Conservation (phyloP, 2,113 vertebrate genomes). For the Pyrgilauda ruficollis region DNA sequence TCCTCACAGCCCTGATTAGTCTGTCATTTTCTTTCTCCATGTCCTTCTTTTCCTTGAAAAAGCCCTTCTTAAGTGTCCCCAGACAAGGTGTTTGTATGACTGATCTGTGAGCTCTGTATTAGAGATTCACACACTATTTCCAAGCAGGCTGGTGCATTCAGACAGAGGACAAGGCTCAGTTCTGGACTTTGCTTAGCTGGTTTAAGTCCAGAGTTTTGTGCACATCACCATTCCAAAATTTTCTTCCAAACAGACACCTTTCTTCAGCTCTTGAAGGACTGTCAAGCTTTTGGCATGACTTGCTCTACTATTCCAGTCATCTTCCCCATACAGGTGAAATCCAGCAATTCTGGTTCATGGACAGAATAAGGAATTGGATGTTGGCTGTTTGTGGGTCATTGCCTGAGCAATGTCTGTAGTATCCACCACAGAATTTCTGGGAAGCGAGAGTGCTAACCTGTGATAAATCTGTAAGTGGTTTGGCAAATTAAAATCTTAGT, state of each 20-base stretch:
- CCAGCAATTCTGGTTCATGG: not conserved
- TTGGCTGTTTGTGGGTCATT: not conserved
- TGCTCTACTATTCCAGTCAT: slow-evolving; percentile 87
- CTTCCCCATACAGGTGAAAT: slow-evolving; percentile 86
- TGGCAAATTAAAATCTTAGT: not conserved
- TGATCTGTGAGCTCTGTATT: not conserved
- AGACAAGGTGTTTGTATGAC: not conserved
- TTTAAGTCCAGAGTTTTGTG: not conserved
- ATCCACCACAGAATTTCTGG: not conserved
- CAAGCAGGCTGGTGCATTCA: not conserved
- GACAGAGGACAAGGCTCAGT: not conserved
- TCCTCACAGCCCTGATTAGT: not conserved
- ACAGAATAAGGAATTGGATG: not conserved
- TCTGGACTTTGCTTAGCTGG: not conserved
- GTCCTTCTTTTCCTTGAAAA: not conserved
- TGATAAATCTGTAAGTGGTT: not conserved
- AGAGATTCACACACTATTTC: not conserved
- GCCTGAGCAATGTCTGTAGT: not conserved
- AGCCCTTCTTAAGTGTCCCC: not conserved
- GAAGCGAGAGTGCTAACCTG: not conserved
- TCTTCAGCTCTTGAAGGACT: slow-evolving; percentile 82
- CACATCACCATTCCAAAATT: slow-evolving; percentile 84
- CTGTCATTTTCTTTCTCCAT: not conserved
- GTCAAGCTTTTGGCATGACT: slow-evolving; percentile 81
- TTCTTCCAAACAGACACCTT: slow-evolving; percentile 86